Conservation (phyloP, 2,797 vertebrate genomes). For the Synanceia verrucosa region DNA sequence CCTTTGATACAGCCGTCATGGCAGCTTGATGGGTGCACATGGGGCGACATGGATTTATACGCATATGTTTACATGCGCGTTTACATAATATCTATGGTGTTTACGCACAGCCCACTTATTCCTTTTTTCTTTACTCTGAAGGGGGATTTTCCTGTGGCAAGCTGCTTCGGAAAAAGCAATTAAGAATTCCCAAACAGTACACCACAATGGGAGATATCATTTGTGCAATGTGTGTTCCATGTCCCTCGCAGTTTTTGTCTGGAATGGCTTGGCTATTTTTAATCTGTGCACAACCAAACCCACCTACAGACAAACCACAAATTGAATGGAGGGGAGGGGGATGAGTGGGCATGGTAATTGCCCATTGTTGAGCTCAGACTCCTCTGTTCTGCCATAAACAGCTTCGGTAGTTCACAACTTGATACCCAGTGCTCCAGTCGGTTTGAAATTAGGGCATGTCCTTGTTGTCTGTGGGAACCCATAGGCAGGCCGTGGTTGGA, state of each 20-base stretch:
- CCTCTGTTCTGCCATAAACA: slow-evolving; percentile 78
- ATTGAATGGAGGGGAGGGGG: slow-evolving; percentile 71
- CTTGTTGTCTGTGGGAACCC: slow-evolving; percentile 78
- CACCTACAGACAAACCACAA: slow-evolving; percentile 80
- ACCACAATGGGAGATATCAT: slow-evolving; percentile 82
- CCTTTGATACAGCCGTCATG: slow-evolving; percentile 76
- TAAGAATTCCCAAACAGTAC: slow-evolving; percentile 83
- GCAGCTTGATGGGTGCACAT: slow-evolving; percentile 77
- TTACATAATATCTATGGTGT: slow-evolving; percentile 75
- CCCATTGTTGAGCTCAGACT: slow-evolving; percentile 75
- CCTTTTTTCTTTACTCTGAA: slow-evolving; percentile 73
- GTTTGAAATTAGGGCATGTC: slow-evolving; percentile 74
- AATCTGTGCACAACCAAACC: slow-evolving; percentile 76
- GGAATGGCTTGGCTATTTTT: slow-evolving; percentile 81
- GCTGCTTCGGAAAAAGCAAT: slow-evolving; percentile 83
- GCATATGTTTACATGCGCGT: slow-evolving; percentile 71
- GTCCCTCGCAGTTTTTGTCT: slow-evolving; percentile 73
- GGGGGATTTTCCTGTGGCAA: slow-evolving; percentile 83
- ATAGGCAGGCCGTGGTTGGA: slow-evolving; percentile 74
- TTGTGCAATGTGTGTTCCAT: slow-evolving; percentile 77
- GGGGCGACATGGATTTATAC: slow-evolving; percentile 70
- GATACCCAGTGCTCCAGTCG: slow-evolving; percentile 67
- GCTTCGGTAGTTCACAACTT: slow-evolving; percentile 74
- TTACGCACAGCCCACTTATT: slow-evolving; percentile 71
- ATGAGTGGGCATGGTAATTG: slow-evolving; percentile 74